A percentile compares a stretch with the other conserved stretches of the same genome.
Conservation (phyloP, 2,113 vertebrate species). For the Pseudonaja textilis region DNA sequence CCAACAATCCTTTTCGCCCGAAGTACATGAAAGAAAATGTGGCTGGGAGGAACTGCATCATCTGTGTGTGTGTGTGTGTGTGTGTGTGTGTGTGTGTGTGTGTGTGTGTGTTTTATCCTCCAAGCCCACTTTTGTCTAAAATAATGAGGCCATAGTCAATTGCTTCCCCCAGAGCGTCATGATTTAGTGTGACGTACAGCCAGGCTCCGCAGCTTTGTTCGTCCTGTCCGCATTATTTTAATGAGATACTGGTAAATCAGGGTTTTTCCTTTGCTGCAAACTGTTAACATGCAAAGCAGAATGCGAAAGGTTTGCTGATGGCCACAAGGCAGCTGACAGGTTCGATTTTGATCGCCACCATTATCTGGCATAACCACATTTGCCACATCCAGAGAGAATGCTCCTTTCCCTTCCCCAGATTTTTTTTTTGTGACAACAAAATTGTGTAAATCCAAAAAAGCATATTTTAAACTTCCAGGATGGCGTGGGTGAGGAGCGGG, state of each 20-base stretch:
- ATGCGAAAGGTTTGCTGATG: conserved; percentile 66
- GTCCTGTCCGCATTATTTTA: conserved; percentile 71
- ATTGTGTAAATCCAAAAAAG: background rate
- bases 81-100: too few relatives aligned
- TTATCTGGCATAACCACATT: conserved; percentile 52
- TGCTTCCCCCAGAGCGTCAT: conserved; percentile 72
- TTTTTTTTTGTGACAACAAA: background rate
- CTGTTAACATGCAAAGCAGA: conserved; percentile 64
- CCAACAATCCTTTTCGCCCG: conserved; percentile 41
- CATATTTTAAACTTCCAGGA: conserved; percentile 32
- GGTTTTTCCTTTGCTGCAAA: conserved; percentile 65
- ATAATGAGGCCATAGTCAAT: conserved; percentile 79
- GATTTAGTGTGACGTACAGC: conserved; percentile 81
- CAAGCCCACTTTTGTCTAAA: conserved; percentile 79
- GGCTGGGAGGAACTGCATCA: conserved; percentile 55
- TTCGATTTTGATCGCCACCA: conserved; percentile 65
- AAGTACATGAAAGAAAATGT: conserved; percentile 26
- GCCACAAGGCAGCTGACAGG: conserved; percentile 83
- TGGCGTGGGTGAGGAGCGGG: background rate
- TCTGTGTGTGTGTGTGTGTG: conserved; percentile 15
- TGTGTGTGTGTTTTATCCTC: conserved; percentile 48
- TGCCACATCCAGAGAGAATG: conserved; percentile 28
- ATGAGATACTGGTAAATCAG: conserved; percentile 69
- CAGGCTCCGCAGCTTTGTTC: conserved; percentile 62
- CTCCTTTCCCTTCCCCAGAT: background rate